A percentile compares a stretch with the other conserved stretches of the same genome.
These are phyloP conservation scores for Nysson spinosus DNA, from an alignment of 2,888 invertebrate genomes.

Conservation along the genomic window DNA sequence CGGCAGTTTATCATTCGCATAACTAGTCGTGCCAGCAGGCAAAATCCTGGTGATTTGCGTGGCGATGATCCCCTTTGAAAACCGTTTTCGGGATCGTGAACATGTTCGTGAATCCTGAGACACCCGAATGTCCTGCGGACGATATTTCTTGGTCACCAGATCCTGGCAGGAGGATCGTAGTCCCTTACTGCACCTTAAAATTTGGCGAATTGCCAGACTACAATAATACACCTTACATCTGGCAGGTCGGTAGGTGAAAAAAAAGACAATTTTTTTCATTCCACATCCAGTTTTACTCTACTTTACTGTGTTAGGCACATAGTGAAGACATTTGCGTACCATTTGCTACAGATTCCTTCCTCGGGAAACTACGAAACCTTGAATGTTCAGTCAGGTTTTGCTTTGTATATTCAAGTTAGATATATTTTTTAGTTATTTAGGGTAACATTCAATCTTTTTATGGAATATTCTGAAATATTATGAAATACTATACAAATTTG, in stretches of 20 bases:
- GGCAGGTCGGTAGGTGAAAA: constrained; percentile 88
- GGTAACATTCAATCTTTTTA: too few species aligned
- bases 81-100: constrained; percentile 84
- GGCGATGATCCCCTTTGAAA: constrained; percentile 5
- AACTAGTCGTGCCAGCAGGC: neutral
- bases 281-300: constrained; percentile 1
- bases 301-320: constrained; percentile 17
- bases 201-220: constrained; percentile 83
- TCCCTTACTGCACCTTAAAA: constrained; percentile 90
- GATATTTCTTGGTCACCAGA: constrained; percentile 96
- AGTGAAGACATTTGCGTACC: constrained; percentile 17
- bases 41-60: neutral
- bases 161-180: constrained; percentile 88
- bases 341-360: too few species aligned
- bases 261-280: constrained; percentile 7
- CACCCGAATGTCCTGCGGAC: constrained; percentile 84
- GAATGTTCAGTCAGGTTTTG: too few species aligned
- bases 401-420: too few species aligned
- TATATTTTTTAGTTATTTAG: too few species aligned
- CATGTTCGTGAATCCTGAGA: constrained; percentile 88
- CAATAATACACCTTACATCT: constrained; percentile 88
- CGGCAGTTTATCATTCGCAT: neutral
- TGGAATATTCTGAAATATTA: too few species aligned
- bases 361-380: too few species aligned
- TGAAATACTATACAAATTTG: too few species aligned